Percentiles rank a stretch among this genome's conserved stretches.
These are phyloP conservation scores for Dynastes maya DNA, from an alignment of 2,888 invertebrate species.

Conservation along the genomic window DNA sequence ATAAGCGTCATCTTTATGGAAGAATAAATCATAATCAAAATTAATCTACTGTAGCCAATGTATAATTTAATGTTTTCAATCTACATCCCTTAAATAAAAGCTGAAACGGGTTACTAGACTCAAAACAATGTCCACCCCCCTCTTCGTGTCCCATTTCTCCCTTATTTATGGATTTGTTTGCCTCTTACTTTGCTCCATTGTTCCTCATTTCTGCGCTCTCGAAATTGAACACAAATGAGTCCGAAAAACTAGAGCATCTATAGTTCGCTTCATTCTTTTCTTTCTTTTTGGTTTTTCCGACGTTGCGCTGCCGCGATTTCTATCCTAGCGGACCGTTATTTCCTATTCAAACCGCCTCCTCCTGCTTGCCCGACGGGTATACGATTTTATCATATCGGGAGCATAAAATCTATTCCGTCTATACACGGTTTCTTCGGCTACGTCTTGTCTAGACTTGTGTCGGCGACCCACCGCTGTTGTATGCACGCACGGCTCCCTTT, in stretches of 20 bases:
- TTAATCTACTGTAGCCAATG: no score
- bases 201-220: slow-evolving; percentile 21
- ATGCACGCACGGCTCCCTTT: slow-evolving; percentile 28
- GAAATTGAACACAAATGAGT: slow-evolving; percentile 35
- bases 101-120: no score
- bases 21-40: no score
- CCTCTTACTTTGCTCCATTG: neutral
- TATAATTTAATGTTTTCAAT: no score
- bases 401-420: slow-evolving; percentile 36
- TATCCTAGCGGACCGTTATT: neutral
- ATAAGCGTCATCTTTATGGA: no score
- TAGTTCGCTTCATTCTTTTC: neutral
- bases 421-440: slow-evolving; percentile 20
- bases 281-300: neutral
- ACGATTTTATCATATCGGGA: slow-evolving; percentile 37
- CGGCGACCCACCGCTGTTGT: slow-evolving; percentile 19
- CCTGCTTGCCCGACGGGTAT: neutral
- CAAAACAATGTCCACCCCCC: neutral
- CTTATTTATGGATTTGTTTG: slow-evolving; percentile 42
- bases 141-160: neutral
- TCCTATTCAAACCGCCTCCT: neutral
- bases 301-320: neutral
- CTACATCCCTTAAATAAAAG: no score
- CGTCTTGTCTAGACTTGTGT: slow-evolving; percentile 42
- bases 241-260: slow-evolving; percentile 16